Conservation (phyloP, 2,113 vertebrate genomes). For the Varanus komodoensis region DNA sequence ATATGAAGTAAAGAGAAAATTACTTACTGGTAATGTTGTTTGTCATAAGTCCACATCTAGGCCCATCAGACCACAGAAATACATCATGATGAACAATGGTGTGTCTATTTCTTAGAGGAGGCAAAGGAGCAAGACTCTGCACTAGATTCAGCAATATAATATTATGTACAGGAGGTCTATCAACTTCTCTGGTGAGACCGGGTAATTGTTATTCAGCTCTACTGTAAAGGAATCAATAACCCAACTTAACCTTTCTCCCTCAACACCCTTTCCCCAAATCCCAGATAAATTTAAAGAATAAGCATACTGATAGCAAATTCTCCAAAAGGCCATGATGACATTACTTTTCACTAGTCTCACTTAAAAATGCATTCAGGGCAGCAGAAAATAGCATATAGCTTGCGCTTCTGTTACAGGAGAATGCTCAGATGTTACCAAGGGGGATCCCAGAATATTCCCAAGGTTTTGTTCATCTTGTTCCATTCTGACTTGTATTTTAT, state of each 20-base stretch:
- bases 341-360: not conserved
- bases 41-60: constrained; percentile 72
- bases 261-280: not conserved
- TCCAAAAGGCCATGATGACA: not conserved
- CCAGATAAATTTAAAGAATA: not conserved
- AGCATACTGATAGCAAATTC: not conserved
- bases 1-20: constrained; percentile 79
- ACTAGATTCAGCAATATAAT: constrained; percentile 7
- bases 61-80: constrained; percentile 63
- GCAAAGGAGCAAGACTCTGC: accelerated
- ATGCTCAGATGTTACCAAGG: not conserved
- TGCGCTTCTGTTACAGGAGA: not conserved
- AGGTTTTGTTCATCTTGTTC: not conserved
- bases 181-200: not conserved
- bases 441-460: not conserved
- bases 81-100: constrained; percentile 36
- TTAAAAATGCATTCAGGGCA: not conserved
- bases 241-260: not conserved
- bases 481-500: not conserved
- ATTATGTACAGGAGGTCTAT: not conserved
- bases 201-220: not conserved
- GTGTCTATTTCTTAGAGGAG: constrained; percentile 55
- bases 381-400: not conserved
- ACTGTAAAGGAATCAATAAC: not conserved
- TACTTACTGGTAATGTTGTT: constrained; percentile 75